phyloP scores from a whole-genome alignment of 2,797 vertebrate genomes.

The Lagorchestes hirsutus region DNA sequence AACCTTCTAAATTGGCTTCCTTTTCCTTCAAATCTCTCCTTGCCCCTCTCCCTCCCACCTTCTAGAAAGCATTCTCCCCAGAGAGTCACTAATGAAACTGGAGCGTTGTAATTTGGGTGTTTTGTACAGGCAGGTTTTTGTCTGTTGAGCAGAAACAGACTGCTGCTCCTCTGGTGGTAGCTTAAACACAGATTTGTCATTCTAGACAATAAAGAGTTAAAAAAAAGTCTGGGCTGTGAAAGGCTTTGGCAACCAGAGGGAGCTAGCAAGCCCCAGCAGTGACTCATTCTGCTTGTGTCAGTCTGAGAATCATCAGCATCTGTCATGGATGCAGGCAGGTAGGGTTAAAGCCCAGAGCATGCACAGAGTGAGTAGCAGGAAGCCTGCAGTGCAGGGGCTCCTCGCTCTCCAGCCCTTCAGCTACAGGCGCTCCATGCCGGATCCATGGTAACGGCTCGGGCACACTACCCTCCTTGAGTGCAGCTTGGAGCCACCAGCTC shows the following conservation, averaged over 20 bases:
- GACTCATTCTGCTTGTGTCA: constrained; percentile 84
- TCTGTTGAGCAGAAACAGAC: constrained; percentile 49
- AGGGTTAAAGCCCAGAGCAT: constrained; percentile 79
- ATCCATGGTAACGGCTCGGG: constrained; percentile 88
- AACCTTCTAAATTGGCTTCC: neutral
- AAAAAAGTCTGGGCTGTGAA: constrained; percentile 70
- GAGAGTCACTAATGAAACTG: constrained; percentile 57
- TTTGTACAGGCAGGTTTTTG: constrained; percentile 50
- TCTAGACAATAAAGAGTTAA: constrained; percentile 80
- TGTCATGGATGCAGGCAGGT: constrained; percentile 82
- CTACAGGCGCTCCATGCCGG: constrained; percentile 80
- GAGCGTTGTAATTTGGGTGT: constrained; percentile 23
- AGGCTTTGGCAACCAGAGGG: constrained; percentile 85
- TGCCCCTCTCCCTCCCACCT: constrained; percentile 13
- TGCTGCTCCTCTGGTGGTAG: constrained; percentile 57
- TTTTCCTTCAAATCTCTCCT: neutral
- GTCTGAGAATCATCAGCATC: constrained; percentile 82
- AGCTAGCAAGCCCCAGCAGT: constrained; percentile 83
- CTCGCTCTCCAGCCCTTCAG: constrained; percentile 71
- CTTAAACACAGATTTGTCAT: constrained; percentile 41
- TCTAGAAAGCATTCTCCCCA: constrained; percentile 55
- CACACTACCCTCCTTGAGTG: constrained; percentile 79
- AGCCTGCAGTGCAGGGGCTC: constrained; percentile 88
- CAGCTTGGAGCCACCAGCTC: constrained; percentile 79
- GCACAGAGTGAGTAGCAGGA: constrained; percentile 78